A percentile compares a stretch with the other conserved stretches of the same genome.
These are phyloP conservation scores for Phocides pigmalion DNA, from an alignment of 1,140 invertebrate species.

Conservation along the genomic window DNA sequence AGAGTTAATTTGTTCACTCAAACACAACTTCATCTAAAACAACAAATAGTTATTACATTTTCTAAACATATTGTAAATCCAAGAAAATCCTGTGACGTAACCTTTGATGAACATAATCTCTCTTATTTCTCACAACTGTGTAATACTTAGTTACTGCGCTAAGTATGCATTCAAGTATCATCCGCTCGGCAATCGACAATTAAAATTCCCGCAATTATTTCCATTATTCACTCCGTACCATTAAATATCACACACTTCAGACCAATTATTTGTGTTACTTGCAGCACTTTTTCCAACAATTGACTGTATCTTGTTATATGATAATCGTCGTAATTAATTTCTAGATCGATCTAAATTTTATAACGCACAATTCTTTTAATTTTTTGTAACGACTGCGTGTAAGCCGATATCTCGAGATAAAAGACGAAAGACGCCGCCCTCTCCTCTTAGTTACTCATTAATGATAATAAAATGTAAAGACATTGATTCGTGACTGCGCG, in stretches of 20 bases:
- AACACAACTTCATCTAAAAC: too few species aligned
- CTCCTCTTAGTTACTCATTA: constrained; percentile 17
- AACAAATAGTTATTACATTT: too few species aligned
- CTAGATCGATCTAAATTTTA: constrained; percentile 23
- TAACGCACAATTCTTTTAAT: neutral
- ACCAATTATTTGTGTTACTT: constrained; percentile 41
- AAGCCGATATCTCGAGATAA: constrained; percentile 26
- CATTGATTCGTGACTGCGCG: constrained; percentile 32
- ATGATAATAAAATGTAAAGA: constrained; percentile 34
- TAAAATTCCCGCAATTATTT: constrained; percentile 69
- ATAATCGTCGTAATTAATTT: constrained; percentile 14
- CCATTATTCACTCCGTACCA: constrained; percentile 52
- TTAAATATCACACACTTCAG: constrained; percentile 49
- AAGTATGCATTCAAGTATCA: constrained; percentile 35
- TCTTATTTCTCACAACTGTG: constrained; percentile 16
- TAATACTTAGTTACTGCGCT: constrained; percentile 12
- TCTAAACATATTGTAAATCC: neutral
- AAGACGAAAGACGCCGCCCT: constrained; percentile 18
- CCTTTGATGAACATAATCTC: constrained; percentile 2
- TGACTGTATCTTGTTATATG: constrained; percentile 1
- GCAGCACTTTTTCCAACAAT: constrained; percentile 15
- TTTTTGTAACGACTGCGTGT: constrained; percentile 9
- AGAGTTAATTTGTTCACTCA: too few species aligned
- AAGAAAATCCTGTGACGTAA: neutral
- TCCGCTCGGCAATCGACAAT: constrained; percentile 51